Percentiles rank a stretch among this genome's conserved stretches.
Conservation (phyloP, 2,113 vertebrate genomes). For the Otus sunia region DNA sequence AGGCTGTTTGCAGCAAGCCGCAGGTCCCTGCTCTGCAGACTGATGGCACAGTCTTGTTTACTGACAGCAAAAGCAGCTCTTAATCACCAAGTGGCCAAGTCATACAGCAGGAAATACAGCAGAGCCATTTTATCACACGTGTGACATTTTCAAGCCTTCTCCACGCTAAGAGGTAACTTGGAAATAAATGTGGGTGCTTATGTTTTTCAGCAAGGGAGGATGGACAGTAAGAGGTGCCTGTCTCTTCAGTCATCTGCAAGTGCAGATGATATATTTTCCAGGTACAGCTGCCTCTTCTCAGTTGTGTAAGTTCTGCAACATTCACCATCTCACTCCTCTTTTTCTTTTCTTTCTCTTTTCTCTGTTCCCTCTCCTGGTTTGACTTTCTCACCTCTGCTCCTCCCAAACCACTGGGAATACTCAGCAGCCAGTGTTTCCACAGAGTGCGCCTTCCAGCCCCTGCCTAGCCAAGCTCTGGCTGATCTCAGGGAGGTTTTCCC, state of each 20-base stretch:
- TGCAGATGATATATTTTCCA: not conserved
- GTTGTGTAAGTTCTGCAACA: not conserved
- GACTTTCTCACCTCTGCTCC: slow-evolving; percentile 45
- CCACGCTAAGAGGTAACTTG: not conserved
- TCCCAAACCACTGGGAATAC: slow-evolving; percentile 40
- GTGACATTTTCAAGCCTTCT: not conserved
- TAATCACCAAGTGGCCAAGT: slow-evolving; percentile 18
- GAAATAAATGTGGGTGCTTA: not conserved
- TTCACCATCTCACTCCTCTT: not conserved
- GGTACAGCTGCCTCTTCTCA: not conserved
- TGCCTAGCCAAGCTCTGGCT: not conserved
- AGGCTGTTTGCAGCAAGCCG: not conserved
- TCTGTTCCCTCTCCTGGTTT: not conserved
- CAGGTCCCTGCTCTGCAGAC: slow-evolving; percentile 11
- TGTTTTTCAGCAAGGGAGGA: not conserved
- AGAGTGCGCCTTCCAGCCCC: not conserved
- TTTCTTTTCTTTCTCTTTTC: not conserved
- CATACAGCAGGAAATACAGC: slow-evolving; percentile 18
- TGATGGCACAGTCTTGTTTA: not conserved
- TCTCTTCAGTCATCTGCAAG: not conserved
- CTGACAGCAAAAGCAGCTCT: slow-evolving; percentile 22
- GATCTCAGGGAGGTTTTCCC: not conserved
- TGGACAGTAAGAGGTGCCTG: not conserved
- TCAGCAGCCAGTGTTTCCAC: slow-evolving; percentile 22
- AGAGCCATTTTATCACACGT: not conserved